phyloP scores from a whole-genome alignment of 2,888 invertebrate genomes.

The Oxystoma pomonae region DNA sequence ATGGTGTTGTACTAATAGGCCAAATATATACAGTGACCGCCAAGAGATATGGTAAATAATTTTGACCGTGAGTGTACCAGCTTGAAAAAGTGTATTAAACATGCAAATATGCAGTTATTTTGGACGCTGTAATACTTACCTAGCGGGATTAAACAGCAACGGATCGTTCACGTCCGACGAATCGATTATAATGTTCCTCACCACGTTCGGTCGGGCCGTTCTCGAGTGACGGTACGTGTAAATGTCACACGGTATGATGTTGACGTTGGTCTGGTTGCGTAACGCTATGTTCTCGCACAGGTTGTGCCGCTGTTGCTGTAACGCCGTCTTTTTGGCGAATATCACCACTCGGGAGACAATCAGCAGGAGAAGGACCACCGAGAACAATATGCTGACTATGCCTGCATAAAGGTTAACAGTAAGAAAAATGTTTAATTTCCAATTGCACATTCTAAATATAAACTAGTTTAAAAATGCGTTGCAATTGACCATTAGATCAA shows the following conservation, averaged over 20 bases:
- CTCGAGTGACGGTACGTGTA: conserved; percentile 31
- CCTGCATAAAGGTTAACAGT: conserved; percentile 32
- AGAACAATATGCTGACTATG: conserved; percentile 42
- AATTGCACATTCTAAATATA: too few species aligned
- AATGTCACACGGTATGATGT: conserved; percentile 31
- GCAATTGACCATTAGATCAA: too few species aligned
- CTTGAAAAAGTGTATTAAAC: too few species aligned
- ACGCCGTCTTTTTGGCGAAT: conserved; percentile 40
- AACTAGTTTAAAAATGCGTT: too few species aligned
- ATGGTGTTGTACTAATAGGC: too few species aligned
- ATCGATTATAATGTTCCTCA: conserved; percentile 31
- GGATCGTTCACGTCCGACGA: conserved; percentile 38
- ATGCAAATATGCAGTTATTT: too few species aligned
- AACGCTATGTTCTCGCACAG: conserved; percentile 32
- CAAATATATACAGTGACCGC: too few species aligned
- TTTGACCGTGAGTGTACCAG: too few species aligned
- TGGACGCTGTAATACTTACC: too few species aligned
- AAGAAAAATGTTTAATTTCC: not conserved
- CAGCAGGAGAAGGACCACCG: conserved; percentile 40
- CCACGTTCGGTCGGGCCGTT: conserved; percentile 25
- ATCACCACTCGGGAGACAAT: conserved; percentile 43
- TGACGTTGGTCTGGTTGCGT: conserved; percentile 30
- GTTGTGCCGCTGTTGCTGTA: conserved; percentile 28
- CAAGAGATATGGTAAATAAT: too few species aligned
- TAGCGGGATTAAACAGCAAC: conserved; percentile 30